Conservation (phyloP, 2,888 invertebrate genomes). For the Drosophila pseudotakahashii region DNA sequence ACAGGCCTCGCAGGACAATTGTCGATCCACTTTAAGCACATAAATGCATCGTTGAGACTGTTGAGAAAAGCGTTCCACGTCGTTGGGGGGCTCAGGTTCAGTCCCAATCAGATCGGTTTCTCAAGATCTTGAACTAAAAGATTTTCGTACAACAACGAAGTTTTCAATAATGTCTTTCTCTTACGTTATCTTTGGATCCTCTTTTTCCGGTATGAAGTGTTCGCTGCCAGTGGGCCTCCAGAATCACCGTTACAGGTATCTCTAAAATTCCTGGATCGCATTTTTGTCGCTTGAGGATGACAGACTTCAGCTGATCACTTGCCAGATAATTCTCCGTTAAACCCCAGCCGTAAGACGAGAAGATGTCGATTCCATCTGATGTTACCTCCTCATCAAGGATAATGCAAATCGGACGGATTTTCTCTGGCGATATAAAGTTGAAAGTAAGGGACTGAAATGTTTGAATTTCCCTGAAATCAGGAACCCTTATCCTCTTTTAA, state of each 20-base stretch:
- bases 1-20: background rate
- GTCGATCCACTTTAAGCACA: background rate
- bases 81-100: background rate
- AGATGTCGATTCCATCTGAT: background rate
- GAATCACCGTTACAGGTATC: slow-evolving; percentile 10
- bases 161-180: background rate
- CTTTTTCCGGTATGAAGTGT: no score
- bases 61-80: background rate
- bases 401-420: slow-evolving; percentile 14
- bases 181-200: background rate
- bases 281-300: background rate
- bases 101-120: background rate
- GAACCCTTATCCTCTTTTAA: no score
- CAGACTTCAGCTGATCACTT: background rate
- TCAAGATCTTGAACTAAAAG: background rate
- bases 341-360: slow-evolving; percentile 17
- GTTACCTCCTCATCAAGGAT: background rate
- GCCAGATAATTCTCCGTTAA: rapidly evolving
- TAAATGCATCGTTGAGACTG: background rate
- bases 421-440: background rate
- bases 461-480: no score
- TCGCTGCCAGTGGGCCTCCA: slow-evolving; percentile 4
- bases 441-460: no score
- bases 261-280: background rate
- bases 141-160: background rate